Evolutionary conservation across 2,888 invertebrate genomes (phyloP), one percentile per base, ranked within the genome.

Genomic region (Coenonympha arcania): DNA sequence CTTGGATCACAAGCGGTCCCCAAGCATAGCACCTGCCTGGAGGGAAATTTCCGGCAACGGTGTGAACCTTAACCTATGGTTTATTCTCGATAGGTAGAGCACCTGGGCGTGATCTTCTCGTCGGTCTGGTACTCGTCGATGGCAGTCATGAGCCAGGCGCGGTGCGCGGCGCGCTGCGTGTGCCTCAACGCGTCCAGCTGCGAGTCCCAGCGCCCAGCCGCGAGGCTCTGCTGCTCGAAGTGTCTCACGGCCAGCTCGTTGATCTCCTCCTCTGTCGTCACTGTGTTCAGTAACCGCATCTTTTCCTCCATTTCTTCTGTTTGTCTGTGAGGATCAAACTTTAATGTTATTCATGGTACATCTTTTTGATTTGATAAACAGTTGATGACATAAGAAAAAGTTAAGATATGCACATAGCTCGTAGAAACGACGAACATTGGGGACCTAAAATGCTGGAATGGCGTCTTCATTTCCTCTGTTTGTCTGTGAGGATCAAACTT

Each of bases 391-490:
- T n/a, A n/a, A n/a, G n/a, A n/a, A n/a, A n/a, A n/a, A n/a, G n/a
- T n/a, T n/a, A n/a, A n/a, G n/a, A n/a, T n/a, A n/a, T n/a, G n/a
- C n/a, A n/a, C n/a, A n/a, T n/a, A n/a, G n/a, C n/a, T n/a, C n/a
- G n/a, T n/a, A n/a, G n/a, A n/a, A n/a, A n/a, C n/a, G n/a, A n/a
- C n/a, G n/a, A n/a, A n/a, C n/a, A n/a, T n/a, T n/a, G n/a, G n/a
- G n/a, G n/a, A n/a, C n/a, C n/a, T n/a, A n/a, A n/a, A n/a, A n/a
- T n/a, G n/a, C n/a, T n/a, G n/a, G n/a, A n/a, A n/a, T n/a, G n/a
- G n/a, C n/a, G n/a, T n/a, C 60, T 94, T 92, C 95, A 97, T 96
- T 86, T 97, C 97, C 63, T 92, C 89, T 31, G 92, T 92, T 86
- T 96, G 95, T 45, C 93, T 92, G 19, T 19, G 3, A 33, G 20